phyloP scores from a whole-genome alignment of 2,888 invertebrate genomes.

The Baccha elongata region DNA sequence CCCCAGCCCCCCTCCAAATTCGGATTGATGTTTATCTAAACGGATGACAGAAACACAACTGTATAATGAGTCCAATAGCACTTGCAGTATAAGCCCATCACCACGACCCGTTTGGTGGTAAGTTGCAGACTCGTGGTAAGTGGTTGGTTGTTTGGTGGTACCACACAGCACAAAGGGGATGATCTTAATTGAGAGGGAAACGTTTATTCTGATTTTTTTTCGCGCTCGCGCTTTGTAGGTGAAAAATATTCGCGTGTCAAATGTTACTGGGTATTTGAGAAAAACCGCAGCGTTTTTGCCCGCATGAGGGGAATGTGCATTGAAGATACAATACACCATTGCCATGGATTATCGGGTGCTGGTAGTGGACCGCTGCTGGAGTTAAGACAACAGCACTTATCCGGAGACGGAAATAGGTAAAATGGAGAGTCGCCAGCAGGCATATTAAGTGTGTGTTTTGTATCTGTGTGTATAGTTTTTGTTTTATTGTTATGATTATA shows the following conservation, averaged over 20 bases:
- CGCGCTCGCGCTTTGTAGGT: conserved; percentile 43
- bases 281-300: conserved; percentile 20
- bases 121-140: background rate
- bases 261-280: conserved; percentile 66
- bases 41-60: conserved; percentile 56
- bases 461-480: conserved; percentile 60
- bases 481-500: conserved; percentile 64
- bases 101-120: conserved; percentile 17
- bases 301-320: conserved; percentile 21
- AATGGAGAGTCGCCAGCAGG: conserved; percentile 52
- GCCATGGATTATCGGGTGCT: conserved; percentile 47
- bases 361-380: background rate
- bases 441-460: conserved; percentile 15
- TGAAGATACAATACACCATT: conserved; percentile 50
- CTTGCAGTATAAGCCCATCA: conserved; percentile 24
- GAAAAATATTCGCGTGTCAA: conserved; percentile 65
- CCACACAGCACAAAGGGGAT: conserved; percentile 51
- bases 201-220: conserved; percentile 36
- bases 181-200: conserved; percentile 67
- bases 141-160: conserved; percentile 5
- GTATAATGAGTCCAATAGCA: conserved; percentile 64
- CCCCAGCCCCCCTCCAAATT: conserved; percentile 2
- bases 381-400: conserved; percentile 33
- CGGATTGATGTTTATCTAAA: conserved; percentile 59
- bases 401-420: conserved; percentile 70